These are phyloP conservation scores for Campoletis sonorensis DNA, from an alignment of 1,140 invertebrate species.

Conservation along the genomic window DNA sequence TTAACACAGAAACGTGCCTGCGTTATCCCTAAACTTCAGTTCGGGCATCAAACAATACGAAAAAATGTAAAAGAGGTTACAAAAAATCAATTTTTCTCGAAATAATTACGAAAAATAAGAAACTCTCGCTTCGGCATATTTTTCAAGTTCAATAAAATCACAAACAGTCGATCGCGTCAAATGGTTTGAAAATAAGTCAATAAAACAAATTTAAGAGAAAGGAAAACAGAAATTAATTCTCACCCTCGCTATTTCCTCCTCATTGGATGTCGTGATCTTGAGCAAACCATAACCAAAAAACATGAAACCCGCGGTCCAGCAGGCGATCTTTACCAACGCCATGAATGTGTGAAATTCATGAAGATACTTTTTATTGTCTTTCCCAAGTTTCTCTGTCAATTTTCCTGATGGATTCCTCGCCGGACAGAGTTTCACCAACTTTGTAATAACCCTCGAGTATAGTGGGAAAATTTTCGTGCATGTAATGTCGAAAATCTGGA, in stretches of 20 bases:
- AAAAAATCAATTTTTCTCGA: too few species aligned
- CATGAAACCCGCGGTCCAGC: conserved; percentile 41
- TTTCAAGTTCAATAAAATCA: too few species aligned
- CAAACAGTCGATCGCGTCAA: too few species aligned
- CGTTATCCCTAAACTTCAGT: too few species aligned
- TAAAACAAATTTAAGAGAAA: neutral
- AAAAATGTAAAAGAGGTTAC: too few species aligned
- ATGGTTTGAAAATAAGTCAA: too few species aligned
- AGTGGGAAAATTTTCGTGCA: conserved; percentile 62
- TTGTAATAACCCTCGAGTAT: conserved; percentile 68
- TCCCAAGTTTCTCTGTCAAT: conserved; percentile 62
- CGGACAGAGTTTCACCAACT: conserved; percentile 62
- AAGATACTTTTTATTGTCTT: conserved; percentile 52
- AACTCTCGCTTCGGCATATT: too few species aligned
- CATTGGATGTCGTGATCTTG: conserved; percentile 12
- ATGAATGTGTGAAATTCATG: conserved; percentile 57
- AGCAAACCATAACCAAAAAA: conserved; percentile 53
- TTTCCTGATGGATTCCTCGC: conserved; percentile 49
- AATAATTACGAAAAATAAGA: too few species aligned
- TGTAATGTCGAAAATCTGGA: conserved; percentile 69
- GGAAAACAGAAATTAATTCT: conserved; percentile 28
- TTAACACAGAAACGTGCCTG: too few species aligned
- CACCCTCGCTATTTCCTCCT: conserved; percentile 51
- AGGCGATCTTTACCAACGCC: conserved; percentile 53
- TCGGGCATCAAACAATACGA: too few species aligned